These are phyloP conservation scores for Xiphorhynchus elegans DNA, from an alignment of 2,113 vertebrate genomes.

Conservation along the genomic window DNA sequence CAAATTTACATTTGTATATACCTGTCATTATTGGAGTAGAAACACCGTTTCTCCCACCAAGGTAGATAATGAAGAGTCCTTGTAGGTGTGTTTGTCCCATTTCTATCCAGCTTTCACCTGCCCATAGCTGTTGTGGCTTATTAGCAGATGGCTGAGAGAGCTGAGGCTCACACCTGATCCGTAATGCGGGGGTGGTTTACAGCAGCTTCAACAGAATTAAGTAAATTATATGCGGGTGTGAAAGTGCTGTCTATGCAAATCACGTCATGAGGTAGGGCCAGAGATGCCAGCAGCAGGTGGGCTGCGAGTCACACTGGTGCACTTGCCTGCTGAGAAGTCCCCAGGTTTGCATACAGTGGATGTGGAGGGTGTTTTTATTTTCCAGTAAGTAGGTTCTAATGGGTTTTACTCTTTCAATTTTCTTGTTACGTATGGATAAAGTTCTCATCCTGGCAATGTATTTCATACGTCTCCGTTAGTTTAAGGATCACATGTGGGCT, in stretches of 20 bases:
- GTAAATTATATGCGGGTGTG: neutral
- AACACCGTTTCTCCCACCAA: neutral
- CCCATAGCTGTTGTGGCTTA: neutral
- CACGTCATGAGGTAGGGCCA: fast-evolving
- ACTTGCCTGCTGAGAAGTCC: neutral
- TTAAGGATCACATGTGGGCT: neutral
- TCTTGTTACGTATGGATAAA: neutral
- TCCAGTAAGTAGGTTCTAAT: neutral
- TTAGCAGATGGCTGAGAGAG: neutral
- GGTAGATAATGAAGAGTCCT: neutral
- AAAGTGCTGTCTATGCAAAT: neutral
- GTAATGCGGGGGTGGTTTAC: neutral
- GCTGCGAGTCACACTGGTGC: neutral
- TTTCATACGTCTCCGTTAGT: neutral
- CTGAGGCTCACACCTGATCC: neutral
- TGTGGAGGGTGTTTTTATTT: slow-evolving; percentile 23
- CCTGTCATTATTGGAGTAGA: neutral
- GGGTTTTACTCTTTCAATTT: neutral
- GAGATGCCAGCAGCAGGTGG: neutral
- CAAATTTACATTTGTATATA: neutral
- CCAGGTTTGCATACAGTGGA: neutral
- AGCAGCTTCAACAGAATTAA: neutral
- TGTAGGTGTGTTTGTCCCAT: neutral
- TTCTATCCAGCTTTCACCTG: neutral
- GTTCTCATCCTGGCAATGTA: neutral